Base-by-base conservation (phyloP, 2,888 invertebrate species). In the Clistopyga incitator region DNA sequence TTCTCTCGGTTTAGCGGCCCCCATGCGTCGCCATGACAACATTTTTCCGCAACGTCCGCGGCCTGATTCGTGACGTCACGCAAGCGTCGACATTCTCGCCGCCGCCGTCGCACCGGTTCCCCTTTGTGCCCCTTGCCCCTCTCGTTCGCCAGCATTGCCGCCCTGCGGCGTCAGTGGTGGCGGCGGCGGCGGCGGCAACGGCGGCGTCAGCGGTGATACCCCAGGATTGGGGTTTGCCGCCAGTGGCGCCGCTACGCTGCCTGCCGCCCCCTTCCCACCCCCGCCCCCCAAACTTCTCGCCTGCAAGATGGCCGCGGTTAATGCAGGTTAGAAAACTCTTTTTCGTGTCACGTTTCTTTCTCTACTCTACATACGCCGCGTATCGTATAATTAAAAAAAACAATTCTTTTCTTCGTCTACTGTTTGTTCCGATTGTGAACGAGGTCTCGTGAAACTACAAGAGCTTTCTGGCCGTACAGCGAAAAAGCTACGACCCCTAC, bases 21-120 rank as follows among this genome's bases (percentile, higher is more conserved):
- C 79, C 74, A 54, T 78, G 76, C 88, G 91, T 92, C 87, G 90
- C 88, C 91, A 91, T 91, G 91, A 88, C 91, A 89, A 91, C 91
- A 90, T 91, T 91, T 92, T 92, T 90, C 91, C 92, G 92, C 92
- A 91, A 92, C 90, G 91, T 92, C 88, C 91, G 90, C 91, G 91
- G 92, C 90, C 91, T 90, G 89, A 90, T 90, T 91, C 87, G 89
- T 91, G 91, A 92, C 91, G 92, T 91, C 90, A 91, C 88, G 84
- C 67, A 74, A 78, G 86, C 89, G 83, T 88, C 87, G 88, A 87
- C 89, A 88, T 88, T 87, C 87, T 85, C 87, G 88, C 86, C 81
- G 83, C 59, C 81, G 71, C 81, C 68, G 67, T 54, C 59, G 70
- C 65, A 67, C 52, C 65, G 54, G 56, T 25, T 47, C 52, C 25